Evolutionary conservation across 2,113 vertebrate species (phyloP).

Genomic region (Symphodus melops): DNA sequence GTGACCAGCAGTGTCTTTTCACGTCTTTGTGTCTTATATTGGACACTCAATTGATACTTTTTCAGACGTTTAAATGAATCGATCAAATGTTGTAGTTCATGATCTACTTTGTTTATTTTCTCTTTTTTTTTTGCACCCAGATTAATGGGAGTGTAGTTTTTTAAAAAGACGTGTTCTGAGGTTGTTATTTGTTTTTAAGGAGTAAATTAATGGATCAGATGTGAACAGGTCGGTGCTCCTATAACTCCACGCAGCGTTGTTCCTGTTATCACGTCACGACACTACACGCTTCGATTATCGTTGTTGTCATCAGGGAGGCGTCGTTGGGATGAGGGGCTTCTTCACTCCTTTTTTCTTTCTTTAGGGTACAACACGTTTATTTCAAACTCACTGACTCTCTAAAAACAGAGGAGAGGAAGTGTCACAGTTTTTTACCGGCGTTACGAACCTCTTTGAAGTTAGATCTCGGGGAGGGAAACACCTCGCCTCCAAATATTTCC

Average conservation of each 20-base stretch:
- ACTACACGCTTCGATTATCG: too few relatives aligned
- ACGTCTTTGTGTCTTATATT: not conserved
- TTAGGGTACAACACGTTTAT: too few relatives aligned
- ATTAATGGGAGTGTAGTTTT: not conserved
- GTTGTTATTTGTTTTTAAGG: not conserved
- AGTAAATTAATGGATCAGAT: not conserved
- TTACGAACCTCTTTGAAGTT: constrained; percentile 43
- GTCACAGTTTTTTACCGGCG: too few relatives aligned
- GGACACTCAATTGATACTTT: not conserved
- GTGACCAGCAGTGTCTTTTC: constrained; percentile 26
- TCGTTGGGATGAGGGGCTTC: too few relatives aligned
- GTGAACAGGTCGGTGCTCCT: too few relatives aligned
- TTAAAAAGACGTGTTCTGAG: not conserved
- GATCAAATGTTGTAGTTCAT: not conserved
- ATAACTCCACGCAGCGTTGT: too few relatives aligned
- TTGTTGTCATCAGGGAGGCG: too few relatives aligned
- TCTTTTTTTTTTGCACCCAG: not conserved
- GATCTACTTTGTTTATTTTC: not conserved
- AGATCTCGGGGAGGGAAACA: constrained; percentile 28
- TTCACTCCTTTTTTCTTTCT: too few relatives aligned
- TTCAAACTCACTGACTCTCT: too few relatives aligned
- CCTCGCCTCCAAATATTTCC: constrained; percentile 67
- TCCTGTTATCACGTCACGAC: too few relatives aligned
- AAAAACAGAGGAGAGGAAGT: too few relatives aligned
- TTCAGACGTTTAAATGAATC: not conserved